Evolutionary conservation across 2,888 invertebrate genomes (phyloP).

Genomic region (Nymphalis urticae): DNA sequence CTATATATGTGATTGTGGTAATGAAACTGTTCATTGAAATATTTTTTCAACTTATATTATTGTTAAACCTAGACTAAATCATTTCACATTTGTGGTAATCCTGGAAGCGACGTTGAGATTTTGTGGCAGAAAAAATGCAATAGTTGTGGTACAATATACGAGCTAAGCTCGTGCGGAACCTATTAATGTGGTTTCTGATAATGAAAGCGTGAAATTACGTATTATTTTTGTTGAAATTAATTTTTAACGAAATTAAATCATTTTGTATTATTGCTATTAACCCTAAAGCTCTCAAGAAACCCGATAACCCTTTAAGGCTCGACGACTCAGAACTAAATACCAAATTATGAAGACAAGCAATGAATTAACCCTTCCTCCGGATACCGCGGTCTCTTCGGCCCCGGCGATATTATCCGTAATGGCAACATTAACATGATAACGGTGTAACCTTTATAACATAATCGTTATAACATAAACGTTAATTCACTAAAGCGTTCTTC

Average conservation of each 20-base stretch:
- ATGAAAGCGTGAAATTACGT: too few relatives aligned
- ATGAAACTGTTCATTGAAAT: too few relatives aligned
- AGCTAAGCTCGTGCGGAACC: too few relatives aligned
- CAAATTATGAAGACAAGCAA: constrained; percentile 27
- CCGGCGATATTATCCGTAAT: constrained; percentile 43
- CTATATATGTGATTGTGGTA: too few relatives aligned
- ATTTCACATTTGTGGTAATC: too few relatives aligned
- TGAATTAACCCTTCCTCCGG: constrained; percentile 50
- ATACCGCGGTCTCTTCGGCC: constrained; percentile 21
- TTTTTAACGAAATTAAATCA: neutral
- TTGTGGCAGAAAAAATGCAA: too few relatives aligned
- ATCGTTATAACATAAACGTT: constrained; percentile 41
- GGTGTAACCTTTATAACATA: constrained; percentile 47
- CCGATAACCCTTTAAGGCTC: constrained; percentile 12
- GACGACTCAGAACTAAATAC: constrained; percentile 19
- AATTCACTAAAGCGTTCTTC: constrained; percentile 28
- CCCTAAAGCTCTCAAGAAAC: constrained; percentile 4
- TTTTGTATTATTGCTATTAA: neutral
- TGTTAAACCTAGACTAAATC: too few relatives aligned
- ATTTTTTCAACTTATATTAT: too few relatives aligned
- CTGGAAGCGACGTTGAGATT: too few relatives aligned
- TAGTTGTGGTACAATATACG: too few relatives aligned
- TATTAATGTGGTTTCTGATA: too few relatives aligned
- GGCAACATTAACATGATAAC: constrained; percentile 59
- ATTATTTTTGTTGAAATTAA: too few relatives aligned